A percentile compares a stretch with the other conserved stretches of the same genome.
phyloP scores from a whole-genome alignment of 2,888 invertebrate genomes.

The Erebia aethiops region DNA sequence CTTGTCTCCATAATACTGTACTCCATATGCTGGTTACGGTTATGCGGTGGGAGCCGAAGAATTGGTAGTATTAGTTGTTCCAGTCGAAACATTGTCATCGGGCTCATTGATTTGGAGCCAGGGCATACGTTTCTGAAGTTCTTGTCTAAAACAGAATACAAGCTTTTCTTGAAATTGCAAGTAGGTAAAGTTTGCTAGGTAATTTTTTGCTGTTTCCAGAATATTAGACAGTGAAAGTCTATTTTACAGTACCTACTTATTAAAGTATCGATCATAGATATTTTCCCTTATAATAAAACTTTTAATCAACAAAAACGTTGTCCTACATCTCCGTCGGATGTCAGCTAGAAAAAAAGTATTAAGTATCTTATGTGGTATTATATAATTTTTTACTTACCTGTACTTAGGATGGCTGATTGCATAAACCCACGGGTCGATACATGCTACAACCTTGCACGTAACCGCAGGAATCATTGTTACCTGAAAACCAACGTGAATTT shows the following conservation, averaged over 20 bases:
- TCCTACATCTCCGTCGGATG: too few species aligned
- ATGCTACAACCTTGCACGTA: constrained; percentile 94
- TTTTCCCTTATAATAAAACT: too few species aligned
- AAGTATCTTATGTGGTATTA: too few species aligned
- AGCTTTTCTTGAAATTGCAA: too few species aligned
- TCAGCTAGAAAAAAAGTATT: too few species aligned
- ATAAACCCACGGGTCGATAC: constrained; percentile 95
- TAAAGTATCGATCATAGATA: too few species aligned
- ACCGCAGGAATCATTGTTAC: constrained; percentile 94
- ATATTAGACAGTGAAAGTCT: too few species aligned
- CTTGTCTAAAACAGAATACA: constrained; percentile 80
- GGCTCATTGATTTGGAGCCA: constrained; percentile 89
- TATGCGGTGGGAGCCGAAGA: constrained; percentile 54
- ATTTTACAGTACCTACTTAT: too few species aligned
- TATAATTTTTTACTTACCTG: constrained; percentile 75
- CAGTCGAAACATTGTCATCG: constrained; percentile 83
- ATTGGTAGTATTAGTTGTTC: constrained; percentile 75
- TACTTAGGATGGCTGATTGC: constrained; percentile 95
- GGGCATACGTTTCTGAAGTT: constrained; percentile 90
- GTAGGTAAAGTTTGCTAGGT: too few species aligned
- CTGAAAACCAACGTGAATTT: constrained; percentile 47
- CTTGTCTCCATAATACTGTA: neutral
- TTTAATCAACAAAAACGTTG: too few species aligned
- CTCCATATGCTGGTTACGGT: neutral
- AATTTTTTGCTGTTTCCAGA: too few species aligned